Conservation (phyloP, 2,888 invertebrate genomes). For the Ectemnius continuus region DNA sequence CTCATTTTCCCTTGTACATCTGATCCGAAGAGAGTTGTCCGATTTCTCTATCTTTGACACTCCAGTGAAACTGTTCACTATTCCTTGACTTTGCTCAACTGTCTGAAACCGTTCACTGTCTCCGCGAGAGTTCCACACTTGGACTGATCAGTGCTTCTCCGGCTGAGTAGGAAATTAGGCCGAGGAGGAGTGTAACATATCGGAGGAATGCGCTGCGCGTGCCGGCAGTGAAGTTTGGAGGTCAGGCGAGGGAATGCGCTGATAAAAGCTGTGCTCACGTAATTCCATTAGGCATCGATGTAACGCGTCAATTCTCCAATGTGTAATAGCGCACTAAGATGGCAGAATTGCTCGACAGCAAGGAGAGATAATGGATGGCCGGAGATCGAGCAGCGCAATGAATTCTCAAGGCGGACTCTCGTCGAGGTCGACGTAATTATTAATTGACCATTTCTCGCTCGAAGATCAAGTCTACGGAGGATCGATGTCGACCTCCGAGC, state of each 20-base stretch:
- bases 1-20: no score
- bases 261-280: neutral
- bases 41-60: no score
- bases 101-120: no score
- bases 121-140: no score
- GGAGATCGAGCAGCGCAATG: neutral
- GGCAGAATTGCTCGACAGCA: neutral
- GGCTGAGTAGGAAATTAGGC: no score
- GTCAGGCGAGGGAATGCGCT: neutral
- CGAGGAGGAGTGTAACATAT: no score
- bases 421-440: neutral
- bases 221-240: neutral
- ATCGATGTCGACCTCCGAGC: neutral
- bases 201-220: no score
- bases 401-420: constrained; percentile 4
- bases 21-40: no score
- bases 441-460: constrained; percentile 12
- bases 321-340: neutral
- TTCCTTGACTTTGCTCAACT: no score
- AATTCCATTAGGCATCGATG: neutral
- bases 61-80: no score
- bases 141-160: no score
- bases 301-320: neutral
- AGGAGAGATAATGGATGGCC: neutral
- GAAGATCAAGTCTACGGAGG: neutral